A percentile compares a stretch with the other conserved stretches of the same genome.
Evolutionary conservation across 2,797 vertebrate genomes (phyloP).

Genomic region (Oryzias dopingdopingensis): DNA sequence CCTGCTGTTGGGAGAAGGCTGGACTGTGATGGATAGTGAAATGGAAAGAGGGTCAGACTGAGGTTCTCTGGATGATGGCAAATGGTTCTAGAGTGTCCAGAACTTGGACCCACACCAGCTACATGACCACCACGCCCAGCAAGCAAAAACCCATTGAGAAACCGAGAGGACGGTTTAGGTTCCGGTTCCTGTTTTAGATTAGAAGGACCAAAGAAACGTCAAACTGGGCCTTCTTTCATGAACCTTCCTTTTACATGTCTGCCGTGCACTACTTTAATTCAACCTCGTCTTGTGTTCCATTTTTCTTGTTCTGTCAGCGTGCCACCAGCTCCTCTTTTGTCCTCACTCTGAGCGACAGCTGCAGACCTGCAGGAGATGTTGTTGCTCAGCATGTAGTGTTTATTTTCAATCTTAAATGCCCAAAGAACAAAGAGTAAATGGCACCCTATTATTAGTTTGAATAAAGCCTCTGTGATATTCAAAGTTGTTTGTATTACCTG

Average conservation of each 20-base stretch:
- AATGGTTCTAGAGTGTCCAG: constrained; percentile 86
- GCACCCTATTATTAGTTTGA: constrained; percentile 16
- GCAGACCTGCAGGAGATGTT: constrained; percentile 12
- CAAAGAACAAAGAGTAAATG: constrained; percentile 12
- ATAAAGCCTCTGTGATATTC: constrained; percentile 3
- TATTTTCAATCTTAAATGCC: constrained; percentile 13
- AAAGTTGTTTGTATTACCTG: constrained; percentile 17
- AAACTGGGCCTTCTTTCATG: constrained; percentile 1
- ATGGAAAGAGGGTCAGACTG: constrained; percentile 76
- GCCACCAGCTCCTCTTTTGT: constrained; percentile 18
- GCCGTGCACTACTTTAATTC: constrained; percentile 4
- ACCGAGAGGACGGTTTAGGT: background rate
- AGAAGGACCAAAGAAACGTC: background rate
- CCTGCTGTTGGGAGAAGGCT: too few relatives aligned
- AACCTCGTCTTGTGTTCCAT: constrained; percentile 4
- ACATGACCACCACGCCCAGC: constrained; percentile 83
- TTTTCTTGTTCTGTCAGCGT: constrained; percentile 22
- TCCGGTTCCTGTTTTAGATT: background rate
- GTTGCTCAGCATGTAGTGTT: constrained; percentile 15
- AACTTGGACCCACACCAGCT: constrained; percentile 87
- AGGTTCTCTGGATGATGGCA: constrained; percentile 63
- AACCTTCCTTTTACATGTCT: constrained; percentile 1
- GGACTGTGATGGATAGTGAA: constrained; percentile 73
- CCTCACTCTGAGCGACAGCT: constrained; percentile 6
- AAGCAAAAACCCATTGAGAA: constrained; percentile 57